phyloP scores from a whole-genome alignment of 2,888 invertebrate species.

The Dryadula phaetusa region DNA sequence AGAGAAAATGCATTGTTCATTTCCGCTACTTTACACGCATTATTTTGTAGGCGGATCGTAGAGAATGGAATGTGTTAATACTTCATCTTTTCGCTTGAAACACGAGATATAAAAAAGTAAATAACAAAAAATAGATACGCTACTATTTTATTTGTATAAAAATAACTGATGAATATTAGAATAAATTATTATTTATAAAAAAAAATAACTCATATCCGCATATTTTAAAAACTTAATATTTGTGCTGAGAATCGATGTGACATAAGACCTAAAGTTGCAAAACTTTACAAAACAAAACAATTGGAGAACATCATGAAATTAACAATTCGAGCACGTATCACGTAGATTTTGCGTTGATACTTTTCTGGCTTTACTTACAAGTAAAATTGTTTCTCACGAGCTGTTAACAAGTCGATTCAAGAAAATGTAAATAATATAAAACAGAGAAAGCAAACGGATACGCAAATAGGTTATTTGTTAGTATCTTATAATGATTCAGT shows the following conservation, averaged over 20 bases:
- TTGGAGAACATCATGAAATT: not conserved
- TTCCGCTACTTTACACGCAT: too few species aligned
- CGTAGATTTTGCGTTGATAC: not conserved
- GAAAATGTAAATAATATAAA: not conserved
- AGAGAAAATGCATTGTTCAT: too few species aligned
- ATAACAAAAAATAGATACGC: too few species aligned
- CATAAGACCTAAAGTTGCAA: not conserved
- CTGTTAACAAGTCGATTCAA: not conserved
- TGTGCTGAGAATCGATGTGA: not conserved
- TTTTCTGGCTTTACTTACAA: not conserved
- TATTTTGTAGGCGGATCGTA: too few species aligned
- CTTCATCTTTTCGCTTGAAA: too few species aligned
- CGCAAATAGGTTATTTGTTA: not conserved
- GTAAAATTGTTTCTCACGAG: not conserved
- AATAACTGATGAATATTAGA: too few species aligned
- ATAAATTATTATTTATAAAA: too few species aligned
- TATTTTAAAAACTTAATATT: not conserved
- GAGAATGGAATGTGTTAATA: too few species aligned
- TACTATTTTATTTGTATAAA: too few species aligned
- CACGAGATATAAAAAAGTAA: too few species aligned
- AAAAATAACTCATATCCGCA: too few species aligned
- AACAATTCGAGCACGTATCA: conserved; percentile 1
- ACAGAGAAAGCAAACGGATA: not conserved
- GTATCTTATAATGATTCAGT: not conserved
- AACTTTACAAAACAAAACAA: not conserved